phyloP scores from a whole-genome alignment of 2,888 invertebrate species.

The Cheilosia urbana region DNA sequence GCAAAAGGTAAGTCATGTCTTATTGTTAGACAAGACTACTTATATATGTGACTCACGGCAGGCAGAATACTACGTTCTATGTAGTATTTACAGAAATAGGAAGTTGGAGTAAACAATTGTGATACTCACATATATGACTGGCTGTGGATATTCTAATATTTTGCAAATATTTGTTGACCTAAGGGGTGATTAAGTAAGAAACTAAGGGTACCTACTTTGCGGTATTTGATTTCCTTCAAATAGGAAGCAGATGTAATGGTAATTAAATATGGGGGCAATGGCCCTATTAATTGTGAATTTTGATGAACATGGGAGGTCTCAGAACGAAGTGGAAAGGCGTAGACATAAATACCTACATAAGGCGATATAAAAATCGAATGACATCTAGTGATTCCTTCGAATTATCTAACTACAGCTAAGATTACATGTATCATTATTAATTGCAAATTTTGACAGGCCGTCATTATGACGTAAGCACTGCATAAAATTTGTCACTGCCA shows the following conservation, averaged over 20 bases:
- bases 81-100: conserved; percentile 44
- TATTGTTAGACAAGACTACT: too few relatives aligned
- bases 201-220: neutral
- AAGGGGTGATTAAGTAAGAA: neutral
- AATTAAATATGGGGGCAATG: conserved; percentile 26
- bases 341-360: neutral
- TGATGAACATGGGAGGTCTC: neutral
- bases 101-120: conserved; percentile 37
- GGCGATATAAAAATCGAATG: too few relatives aligned
- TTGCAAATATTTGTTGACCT: conserved; percentile 28
- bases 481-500: too few relatives aligned
- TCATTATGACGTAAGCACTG: too few relatives aligned
- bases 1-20: neutral
- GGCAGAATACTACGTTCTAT: neutral
- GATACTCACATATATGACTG: neutral
- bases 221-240: conserved; percentile 17
- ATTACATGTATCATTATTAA: too few relatives aligned
- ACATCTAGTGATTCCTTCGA: too few relatives aligned
- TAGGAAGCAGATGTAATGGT: neutral
- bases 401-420: too few relatives aligned
- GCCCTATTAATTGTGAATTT: neutral
- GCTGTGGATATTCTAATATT: conserved; percentile 43
- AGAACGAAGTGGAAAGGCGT: too few relatives aligned
- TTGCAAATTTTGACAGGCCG: too few relatives aligned
- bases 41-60: neutral